These are phyloP conservation scores for Rhinichthys osculus DNA, from an alignment of 2,797 vertebrate genomes.

Conservation along the genomic window DNA sequence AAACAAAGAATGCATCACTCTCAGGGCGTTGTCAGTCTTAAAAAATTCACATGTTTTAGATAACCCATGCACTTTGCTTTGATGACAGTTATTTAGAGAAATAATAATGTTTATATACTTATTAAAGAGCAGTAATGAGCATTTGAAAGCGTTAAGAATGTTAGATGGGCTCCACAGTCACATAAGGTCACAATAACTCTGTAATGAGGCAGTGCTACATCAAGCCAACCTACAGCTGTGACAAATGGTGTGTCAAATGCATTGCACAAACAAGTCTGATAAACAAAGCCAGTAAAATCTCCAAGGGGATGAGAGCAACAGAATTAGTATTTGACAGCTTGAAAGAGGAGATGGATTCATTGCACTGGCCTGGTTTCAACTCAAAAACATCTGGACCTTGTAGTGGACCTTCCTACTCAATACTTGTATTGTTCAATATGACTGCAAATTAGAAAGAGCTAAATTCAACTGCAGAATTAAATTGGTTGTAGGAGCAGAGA, in stretches of 20 bases:
- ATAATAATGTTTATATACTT: not conserved
- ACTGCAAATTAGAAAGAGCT: not conserved
- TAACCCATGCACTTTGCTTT: not conserved
- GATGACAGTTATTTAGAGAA: not conserved
- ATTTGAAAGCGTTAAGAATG: not conserved
- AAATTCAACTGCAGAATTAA: not conserved
- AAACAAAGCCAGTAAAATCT: slow-evolving; percentile 48
- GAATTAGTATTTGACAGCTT: slow-evolving; percentile 43
- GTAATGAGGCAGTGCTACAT: not conserved
- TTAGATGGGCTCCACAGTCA: slow-evolving; percentile 1
- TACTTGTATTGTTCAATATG: not conserved
- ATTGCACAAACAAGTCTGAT: slow-evolving; percentile 45
- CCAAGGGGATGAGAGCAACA: slow-evolving; percentile 46
- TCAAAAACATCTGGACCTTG: slow-evolving; percentile 5
- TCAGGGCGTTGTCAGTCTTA: not conserved
- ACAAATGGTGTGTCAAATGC: slow-evolving; percentile 54
- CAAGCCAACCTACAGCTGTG: slow-evolving; percentile 41
- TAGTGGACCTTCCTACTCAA: not conserved
- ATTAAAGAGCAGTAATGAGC: not conserved
- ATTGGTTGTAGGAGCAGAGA: not conserved
- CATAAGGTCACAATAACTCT: slow-evolving; percentile 18
- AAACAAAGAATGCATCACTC: slow-evolving; percentile 30
- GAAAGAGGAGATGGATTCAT: slow-evolving; percentile 21
- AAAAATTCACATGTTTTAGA: not conserved
- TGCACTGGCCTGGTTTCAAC: not conserved